A percentile compares a stretch with the other conserved stretches of the same genome.
These are phyloP conservation scores for Numenius arquata DNA, from an alignment of 2,113 vertebrate species.

Conservation along the genomic window DNA sequence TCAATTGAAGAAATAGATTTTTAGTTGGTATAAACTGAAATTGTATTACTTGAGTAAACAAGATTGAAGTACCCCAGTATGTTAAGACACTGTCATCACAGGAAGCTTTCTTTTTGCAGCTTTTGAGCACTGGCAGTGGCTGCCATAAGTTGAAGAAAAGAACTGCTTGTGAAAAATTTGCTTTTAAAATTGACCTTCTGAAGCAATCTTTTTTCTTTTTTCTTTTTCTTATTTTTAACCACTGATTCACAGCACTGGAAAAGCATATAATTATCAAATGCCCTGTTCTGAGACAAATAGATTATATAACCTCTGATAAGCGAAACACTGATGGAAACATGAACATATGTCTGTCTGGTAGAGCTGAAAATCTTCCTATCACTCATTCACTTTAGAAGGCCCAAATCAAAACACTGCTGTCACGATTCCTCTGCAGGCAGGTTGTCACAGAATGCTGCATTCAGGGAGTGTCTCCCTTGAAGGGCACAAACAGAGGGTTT, in stretches of 20 bases:
- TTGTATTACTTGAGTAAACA: not conserved
- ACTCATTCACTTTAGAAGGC: not conserved
- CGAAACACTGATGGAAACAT: not conserved
- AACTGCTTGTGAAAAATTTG: not conserved
- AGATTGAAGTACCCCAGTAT: not conserved
- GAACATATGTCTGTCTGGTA: not conserved
- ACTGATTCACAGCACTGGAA: not conserved
- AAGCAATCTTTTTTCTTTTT: not conserved
- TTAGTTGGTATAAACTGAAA: not conserved
- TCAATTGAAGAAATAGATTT: not conserved
- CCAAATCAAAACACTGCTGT: slow-evolving; percentile 2
- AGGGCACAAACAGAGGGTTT: not conserved
- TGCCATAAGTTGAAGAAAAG: not conserved
- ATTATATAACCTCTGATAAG: not conserved
- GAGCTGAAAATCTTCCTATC: not conserved
- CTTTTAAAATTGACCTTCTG: not conserved
- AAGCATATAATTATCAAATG: not conserved
- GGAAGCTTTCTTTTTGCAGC: not conserved
- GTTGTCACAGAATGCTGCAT: not conserved
- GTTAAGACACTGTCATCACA: not conserved
- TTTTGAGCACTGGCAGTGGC: not conserved
- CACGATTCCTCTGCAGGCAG: not conserved
- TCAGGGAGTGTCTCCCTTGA: not conserved
- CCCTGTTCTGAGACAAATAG: not conserved
- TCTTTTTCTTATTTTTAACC: not conserved